Percentiles rank a stretch among this genome's conserved stretches.
phyloP scores from a whole-genome alignment of 2,797 vertebrate genomes.

The Anolis apletophallus region DNA sequence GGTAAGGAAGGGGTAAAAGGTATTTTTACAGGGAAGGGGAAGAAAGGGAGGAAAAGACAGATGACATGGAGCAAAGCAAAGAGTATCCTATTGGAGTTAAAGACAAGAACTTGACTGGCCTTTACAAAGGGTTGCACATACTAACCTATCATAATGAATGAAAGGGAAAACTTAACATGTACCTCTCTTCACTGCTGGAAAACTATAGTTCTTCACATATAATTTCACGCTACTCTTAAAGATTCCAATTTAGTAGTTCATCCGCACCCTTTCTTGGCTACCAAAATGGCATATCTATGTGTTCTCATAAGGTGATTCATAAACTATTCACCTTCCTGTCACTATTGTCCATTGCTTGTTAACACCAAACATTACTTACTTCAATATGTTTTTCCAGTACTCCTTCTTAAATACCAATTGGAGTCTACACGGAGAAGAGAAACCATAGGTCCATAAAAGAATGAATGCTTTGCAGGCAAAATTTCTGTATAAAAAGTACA shows the following conservation, averaged over 20 bases:
- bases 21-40: too few relatives aligned
- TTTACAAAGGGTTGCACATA: too few relatives aligned
- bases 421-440: background rate
- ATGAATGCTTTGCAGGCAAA: background rate
- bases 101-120: too few relatives aligned
- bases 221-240: background rate
- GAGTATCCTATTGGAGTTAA: too few relatives aligned
- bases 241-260: background rate
- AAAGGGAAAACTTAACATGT: too few relatives aligned
- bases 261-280: background rate
- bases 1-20: too few relatives aligned
- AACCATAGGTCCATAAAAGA: background rate
- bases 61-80: too few relatives aligned
- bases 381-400: background rate
- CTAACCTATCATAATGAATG: too few relatives aligned
- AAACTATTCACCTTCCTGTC: background rate
- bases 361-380: background rate
- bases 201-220: background rate
- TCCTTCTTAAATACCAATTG: background rate
- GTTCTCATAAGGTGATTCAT: background rate
- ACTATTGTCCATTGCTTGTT: background rate
- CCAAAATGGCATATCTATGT: background rate
- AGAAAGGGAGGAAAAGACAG: too few relatives aligned
- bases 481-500: background rate
- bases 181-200: too few relatives aligned